Base-by-base conservation (phyloP, 2,797 vertebrate genomes). In the Pteropus rufus region DNA sequence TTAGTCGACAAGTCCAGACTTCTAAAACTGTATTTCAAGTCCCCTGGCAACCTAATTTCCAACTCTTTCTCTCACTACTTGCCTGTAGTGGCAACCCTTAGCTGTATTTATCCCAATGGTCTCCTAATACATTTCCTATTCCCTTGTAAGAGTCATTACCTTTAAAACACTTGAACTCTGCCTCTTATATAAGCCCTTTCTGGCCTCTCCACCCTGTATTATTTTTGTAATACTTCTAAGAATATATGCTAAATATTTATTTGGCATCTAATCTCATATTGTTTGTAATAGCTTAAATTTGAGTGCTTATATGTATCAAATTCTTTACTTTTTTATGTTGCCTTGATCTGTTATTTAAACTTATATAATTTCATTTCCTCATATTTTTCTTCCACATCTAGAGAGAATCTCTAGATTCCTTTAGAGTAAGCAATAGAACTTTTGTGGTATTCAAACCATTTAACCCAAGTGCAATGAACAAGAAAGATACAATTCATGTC, bases 161-260 rank as follows among this genome's bases (percentile, higher is more conserved):
- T 87, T 77, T 91, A 87, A 97, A 93, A 75, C 41, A 60, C 23
- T 83, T 83, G 26, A 89, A 89, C 19, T 85, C 24, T 62, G 16
- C 23, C 34, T 81, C 34, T 72, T 80, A 70, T 21, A 24, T 31
- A 92, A 96, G 19, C 16, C 9, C 8, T 73, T 83, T 83, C 39
- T 65, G 10, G 10, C 0, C 8, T 89, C 60, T 79, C 29, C 9
- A 85, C 10, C 11, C 18, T 91, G n/a, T 39, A 65, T 72, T 77
- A 4, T 69, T 92, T 56, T 84, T 75, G 4, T 75, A 83, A 54
- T 3, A 89, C 14, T 79, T 89, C 29, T 79, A 79, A 89, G 49
- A 92, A 69, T 85, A 88, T 64, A 69, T 56, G 29, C 10, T 83
- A 73, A 83, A 79, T 88, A 80, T 80, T 79, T 94, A 84, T 86